Evolutionary conservation across 2,113 vertebrate species (phyloP), one percentile per base, ranked within the genome.

Genomic region (Menura novaehollandiae): DNA sequence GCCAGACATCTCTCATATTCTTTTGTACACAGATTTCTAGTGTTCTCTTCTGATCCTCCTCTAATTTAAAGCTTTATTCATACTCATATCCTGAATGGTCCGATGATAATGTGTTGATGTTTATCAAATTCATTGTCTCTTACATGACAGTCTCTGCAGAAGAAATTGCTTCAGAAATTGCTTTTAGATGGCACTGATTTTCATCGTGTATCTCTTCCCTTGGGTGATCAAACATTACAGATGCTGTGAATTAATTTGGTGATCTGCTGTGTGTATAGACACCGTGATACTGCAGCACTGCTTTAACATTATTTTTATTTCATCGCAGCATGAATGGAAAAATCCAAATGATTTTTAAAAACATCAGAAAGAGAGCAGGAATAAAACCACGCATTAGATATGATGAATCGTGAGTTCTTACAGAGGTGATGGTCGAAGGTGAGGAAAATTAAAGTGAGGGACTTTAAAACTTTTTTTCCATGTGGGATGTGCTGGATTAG

Each of bases 131-230:
- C 72, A 71, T 92, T 92, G 55, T 81, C n/a, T 94, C 32, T 91
- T 87, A 91, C 68, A 74, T 53, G 72, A 77, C 68, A 89, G 63
- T 80, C 37, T 93, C 73, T 81, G 37, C 43, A 80, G 76, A 89
- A 92, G 64, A 81, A 88, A 94, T 92, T 91, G 28, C 32, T 86
- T 89, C 55, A 88, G 79, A 89, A 95, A 94, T 94, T 89, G 63
- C 41, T 94, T 95, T 94, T 76, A 93, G 89, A 92, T 91, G 49
- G 51, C 66, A 56, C 63, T 88, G 89, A 86, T 91, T 95, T 95
- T 91, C 37, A 76, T 69, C 3, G 5, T 66, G 37, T 56, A 46
- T 91, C n/a, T 86, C 77, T 91, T 33, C 56, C 84, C 69, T 81
- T 91, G 93, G 39, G 73, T 89, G 73, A 91, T 66, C 46, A 81